phyloP scores from a whole-genome alignment of 2,797 vertebrate species.

The Taenioides sp. region DNA sequence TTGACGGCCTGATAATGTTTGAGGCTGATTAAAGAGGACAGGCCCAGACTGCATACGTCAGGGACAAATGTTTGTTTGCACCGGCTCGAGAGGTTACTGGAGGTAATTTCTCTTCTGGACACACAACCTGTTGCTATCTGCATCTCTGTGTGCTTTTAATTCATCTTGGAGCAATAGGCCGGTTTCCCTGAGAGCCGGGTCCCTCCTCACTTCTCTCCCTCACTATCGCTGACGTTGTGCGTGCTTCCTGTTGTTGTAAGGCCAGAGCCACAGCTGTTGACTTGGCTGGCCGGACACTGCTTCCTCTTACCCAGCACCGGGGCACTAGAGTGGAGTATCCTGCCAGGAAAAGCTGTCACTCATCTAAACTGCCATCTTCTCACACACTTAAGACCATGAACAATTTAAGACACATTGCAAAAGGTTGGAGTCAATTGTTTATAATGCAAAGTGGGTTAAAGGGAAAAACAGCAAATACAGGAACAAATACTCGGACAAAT shows the following conservation, averaged over 20 bases:
- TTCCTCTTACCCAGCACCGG: conserved; percentile 58
- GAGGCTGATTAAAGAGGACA: conserved; percentile 2
- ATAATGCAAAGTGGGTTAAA: conserved; percentile 7
- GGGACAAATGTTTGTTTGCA: conserved; percentile 18
- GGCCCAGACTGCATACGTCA: conserved; percentile 5
- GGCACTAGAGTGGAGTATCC: conserved; percentile 70
- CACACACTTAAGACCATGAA: conserved; percentile 31
- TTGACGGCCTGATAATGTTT: conserved; percentile 18
- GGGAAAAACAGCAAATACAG: background rate
- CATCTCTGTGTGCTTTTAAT: conserved; percentile 23
- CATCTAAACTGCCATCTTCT: conserved; percentile 47
- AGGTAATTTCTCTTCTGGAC: conserved; percentile 1
- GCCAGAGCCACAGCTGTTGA: conserved; percentile 28
- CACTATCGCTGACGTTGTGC: conserved; percentile 46
- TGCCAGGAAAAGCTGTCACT: conserved; percentile 72
- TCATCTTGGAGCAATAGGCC: conserved; percentile 35
- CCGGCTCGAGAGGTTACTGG: conserved; percentile 13
- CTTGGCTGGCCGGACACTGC: conserved; percentile 26
- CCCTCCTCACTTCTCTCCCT: conserved; percentile 47
- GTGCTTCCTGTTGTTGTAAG: conserved; percentile 76
- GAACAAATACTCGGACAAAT: conserved; percentile 1
- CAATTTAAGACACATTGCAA: conserved; percentile 6
- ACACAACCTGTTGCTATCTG: conserved; percentile 27
- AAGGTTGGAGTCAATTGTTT: background rate
- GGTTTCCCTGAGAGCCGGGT: conserved; percentile 25